phyloP scores from a whole-genome alignment of 2,113 vertebrate species.

The Cyprinodon brontotheroides region DNA sequence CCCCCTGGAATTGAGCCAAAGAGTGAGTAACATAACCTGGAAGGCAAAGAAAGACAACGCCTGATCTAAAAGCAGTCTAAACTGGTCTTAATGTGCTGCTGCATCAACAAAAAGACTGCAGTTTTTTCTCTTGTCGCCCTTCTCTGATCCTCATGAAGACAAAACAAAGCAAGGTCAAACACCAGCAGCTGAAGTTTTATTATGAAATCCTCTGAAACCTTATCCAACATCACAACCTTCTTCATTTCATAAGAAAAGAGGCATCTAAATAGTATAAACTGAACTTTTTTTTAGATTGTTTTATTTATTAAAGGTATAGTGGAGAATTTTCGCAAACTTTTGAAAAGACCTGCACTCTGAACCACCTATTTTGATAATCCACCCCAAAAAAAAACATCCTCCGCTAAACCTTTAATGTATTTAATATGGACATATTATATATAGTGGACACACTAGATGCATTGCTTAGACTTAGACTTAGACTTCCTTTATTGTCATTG shows the following conservation, averaged over 20 bases:
- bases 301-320: too few species aligned
- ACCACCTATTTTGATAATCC: too few species aligned
- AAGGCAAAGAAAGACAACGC: conserved; percentile 4
- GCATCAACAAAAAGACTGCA: background rate
- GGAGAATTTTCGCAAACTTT: too few species aligned
- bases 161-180: conserved; percentile 35
- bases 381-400: too few species aligned
- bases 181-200: background rate
- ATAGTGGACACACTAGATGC: too few species aligned
- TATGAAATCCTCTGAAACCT: background rate
- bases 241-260: background rate
- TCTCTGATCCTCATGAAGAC: conserved; percentile 15
- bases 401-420: too few species aligned
- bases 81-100: conserved; percentile 5
- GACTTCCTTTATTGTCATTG: too few species aligned
- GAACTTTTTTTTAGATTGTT: background rate
- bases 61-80: conserved; percentile 2
- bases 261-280: background rate
- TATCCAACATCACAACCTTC: background rate
- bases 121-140: background rate
- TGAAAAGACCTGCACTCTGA: too few species aligned
- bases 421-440: too few species aligned
- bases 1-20: conserved; percentile 14
- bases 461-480: too few species aligned
- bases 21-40: conserved; percentile 12